Base-by-base conservation (phyloP, 1,140 invertebrate species). In the Tetramorium parvispinum region DNA sequence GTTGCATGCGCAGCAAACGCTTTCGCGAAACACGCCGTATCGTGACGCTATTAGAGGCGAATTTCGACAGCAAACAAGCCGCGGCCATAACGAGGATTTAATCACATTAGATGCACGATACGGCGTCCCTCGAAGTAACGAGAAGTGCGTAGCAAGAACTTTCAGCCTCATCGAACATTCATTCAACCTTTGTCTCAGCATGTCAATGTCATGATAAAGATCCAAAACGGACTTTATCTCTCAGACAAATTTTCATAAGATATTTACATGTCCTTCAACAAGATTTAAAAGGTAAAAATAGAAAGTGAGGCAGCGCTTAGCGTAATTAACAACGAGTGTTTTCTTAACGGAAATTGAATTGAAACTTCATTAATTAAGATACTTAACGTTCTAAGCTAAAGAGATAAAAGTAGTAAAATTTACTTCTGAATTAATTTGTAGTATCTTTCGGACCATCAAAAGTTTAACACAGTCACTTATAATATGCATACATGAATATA, bases 21-120 rank as follows among this genome's bases (percentile, higher is more conserved):
- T 55, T 16, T 46, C 24, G 24, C 79, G 78, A 85, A 65, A 49
- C 75, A 40, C 27, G 49, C 55, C 32, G 46, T 49, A 83, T 83
- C 49, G 57, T 70, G 40, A 51, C 65, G 86, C 85, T 87, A 91
- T 91, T 92, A 90, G 88, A 87, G 73, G 57, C 73, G 87, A 76
- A 91, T 92, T 91, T 93, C 66, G 76, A 91, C 81, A 81, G 53
- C 86, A 86, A 89, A 82, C 83, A 88, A 92, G 87, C 88, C 82
- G 51, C 85, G 65, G 57, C 51, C 78, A 68, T 91, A 93, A 93
- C 70, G 89, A 92, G 89, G 81, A 88, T 92, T 92, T 93, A 90
- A 94, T 93, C 90, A 88, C 76, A 82, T 91, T 91, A 92, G 18
- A 85, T 85, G 82, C 49, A 27, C 40, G 73, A 70, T 85, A 65